Evolutionary conservation across 2,888 invertebrate species (phyloP).

Genomic region (Tridacna gigas): DNA sequence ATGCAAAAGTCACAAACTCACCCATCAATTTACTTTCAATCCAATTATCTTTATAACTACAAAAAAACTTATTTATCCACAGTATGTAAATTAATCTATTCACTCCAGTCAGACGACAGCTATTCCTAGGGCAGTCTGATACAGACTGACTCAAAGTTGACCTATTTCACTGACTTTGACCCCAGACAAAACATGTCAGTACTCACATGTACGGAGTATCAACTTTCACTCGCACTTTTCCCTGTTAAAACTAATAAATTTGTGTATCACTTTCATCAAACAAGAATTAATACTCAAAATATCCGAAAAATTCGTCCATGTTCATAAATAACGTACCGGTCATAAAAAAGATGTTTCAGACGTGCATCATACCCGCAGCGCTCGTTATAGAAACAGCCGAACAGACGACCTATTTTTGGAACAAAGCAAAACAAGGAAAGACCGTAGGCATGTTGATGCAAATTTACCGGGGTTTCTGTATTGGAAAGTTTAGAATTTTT

Average conservation of each 20-base stretch:
- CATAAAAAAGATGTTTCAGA: conserved; percentile 14
- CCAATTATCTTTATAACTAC: too few species aligned
- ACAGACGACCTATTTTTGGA: conserved; percentile 69
- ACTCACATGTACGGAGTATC: conserved; percentile 33
- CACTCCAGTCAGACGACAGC: neutral
- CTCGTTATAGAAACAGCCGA: conserved; percentile 39
- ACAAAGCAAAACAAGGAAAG: conserved; percentile 66
- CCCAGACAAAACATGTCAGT: conserved; percentile 45
- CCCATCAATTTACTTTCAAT: too few species aligned
- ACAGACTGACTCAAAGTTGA: conserved; percentile 59
- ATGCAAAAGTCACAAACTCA: too few species aligned
- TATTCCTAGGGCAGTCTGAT: conserved; percentile 40
- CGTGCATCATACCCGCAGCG: conserved; percentile 18
- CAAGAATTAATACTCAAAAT: neutral
- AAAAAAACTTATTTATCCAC: too few species aligned
- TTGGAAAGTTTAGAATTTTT: neutral
- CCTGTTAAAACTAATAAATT: too few species aligned
- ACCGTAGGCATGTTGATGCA: conserved; percentile 58
- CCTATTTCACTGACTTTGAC: conserved; percentile 63
- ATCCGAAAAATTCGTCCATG: conserved; percentile 5
- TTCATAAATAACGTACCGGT: conserved; percentile 34
- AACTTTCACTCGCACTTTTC: conserved; percentile 8
- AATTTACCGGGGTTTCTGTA: conserved; percentile 51
- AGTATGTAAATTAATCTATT: too few species aligned
- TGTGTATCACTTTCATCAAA: too few species aligned